Evolutionary conservation across 2,797 vertebrate species (phyloP).

Genomic region (Salmo trutta): DNA sequence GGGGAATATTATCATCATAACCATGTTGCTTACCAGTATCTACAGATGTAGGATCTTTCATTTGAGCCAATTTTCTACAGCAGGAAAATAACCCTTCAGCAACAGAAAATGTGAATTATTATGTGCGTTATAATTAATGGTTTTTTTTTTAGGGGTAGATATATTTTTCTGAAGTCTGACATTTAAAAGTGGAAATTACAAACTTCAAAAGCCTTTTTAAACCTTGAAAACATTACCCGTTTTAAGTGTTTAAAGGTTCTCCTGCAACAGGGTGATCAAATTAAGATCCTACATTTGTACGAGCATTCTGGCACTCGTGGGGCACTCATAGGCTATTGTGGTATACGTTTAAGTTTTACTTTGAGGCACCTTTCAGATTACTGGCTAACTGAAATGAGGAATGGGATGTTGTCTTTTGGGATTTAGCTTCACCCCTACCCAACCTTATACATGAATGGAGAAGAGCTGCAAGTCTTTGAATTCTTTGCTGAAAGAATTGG

Average conservation of each 20-base stretch:
- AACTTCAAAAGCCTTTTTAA: too few relatives aligned
- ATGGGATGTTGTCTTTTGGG: not conserved
- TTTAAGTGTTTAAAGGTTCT: too few relatives aligned
- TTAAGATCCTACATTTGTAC: not conserved
- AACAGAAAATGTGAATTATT: too few relatives aligned
- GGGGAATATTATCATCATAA: slow-evolving; percentile 20
- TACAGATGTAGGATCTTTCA: not conserved
- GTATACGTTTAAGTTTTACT: not conserved
- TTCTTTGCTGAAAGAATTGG: not conserved
- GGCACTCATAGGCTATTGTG: not conserved
- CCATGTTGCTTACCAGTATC: not conserved
- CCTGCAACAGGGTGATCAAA: too few relatives aligned
- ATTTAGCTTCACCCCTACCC: not conserved
- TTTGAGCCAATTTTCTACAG: too few relatives aligned
- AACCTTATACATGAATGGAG: not conserved
- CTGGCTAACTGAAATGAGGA: not conserved
- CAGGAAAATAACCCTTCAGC: too few relatives aligned
- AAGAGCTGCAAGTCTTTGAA: not conserved
- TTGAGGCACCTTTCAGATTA: not conserved
- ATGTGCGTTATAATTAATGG: too few relatives aligned
- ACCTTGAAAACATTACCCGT: too few relatives aligned
- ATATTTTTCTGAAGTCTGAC: too few relatives aligned
- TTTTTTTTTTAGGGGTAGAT: too few relatives aligned
- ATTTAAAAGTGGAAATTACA: too few relatives aligned
- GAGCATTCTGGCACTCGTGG: not conserved